phyloP scores from a whole-genome alignment of 2,113 vertebrate species.

The Sphyrna mokarran region DNA sequence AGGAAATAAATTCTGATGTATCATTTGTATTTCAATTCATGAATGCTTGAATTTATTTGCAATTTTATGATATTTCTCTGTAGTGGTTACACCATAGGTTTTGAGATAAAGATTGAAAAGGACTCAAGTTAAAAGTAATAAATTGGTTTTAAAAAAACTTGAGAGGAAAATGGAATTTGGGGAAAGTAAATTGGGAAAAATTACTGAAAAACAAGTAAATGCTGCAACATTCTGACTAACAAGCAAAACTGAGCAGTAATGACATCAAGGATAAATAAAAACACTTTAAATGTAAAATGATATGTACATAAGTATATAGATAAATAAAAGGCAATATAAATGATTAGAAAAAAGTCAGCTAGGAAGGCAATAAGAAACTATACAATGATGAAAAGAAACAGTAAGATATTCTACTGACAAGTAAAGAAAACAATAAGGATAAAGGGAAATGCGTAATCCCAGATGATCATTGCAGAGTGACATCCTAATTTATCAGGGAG shows the following conservation, averaged over 20 bases:
- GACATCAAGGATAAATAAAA: not conserved
- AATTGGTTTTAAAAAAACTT: not conserved
- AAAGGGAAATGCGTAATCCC: not conserved
- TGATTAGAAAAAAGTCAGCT: not conserved
- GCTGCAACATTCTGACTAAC: not conserved
- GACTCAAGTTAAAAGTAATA: not conserved
- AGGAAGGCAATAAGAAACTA: not conserved
- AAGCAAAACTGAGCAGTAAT: not conserved
- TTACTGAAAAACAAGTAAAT: not conserved
- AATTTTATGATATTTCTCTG: not conserved
- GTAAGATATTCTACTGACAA: not conserved
- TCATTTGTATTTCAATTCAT: not conserved
- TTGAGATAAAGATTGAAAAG: not conserved
- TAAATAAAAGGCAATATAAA: not conserved
- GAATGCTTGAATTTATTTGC: not conserved
- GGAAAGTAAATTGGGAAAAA: not conserved
- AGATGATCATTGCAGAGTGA: not conserved
- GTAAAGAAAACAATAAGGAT: not conserved
- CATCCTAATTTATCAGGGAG: not conserved
- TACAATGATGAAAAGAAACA: not conserved
- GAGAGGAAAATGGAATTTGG: not conserved
- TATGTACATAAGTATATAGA: not conserved
- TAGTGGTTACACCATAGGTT: not conserved
- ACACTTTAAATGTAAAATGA: not conserved
- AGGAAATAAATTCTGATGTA: constrained; percentile 1